Percentiles rank a stretch among this genome's conserved stretches.
phyloP scores from a whole-genome alignment of 2,113 vertebrate genomes.

The Neodontobutis hainanensis region DNA sequence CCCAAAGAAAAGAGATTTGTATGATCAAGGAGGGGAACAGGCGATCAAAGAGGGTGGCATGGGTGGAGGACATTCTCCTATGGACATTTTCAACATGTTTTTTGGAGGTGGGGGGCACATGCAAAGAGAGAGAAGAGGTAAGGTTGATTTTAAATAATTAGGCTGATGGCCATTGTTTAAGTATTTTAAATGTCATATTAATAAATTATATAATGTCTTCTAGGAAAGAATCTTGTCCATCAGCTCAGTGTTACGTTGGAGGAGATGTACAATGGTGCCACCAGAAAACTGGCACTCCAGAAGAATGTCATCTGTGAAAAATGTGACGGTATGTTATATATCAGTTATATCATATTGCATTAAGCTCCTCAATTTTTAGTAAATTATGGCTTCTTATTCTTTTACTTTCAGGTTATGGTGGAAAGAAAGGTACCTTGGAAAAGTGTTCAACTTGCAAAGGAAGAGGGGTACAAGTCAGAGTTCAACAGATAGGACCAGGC shows the following conservation, averaged over 20 bases:
- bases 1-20: conserved; percentile 92
- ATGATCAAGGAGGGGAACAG: conserved; percentile 97
- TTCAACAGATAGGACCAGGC: conserved; percentile 95
- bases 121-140: conserved; percentile 94
- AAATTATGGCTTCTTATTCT: background rate
- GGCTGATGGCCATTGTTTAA: too few relatives aligned
- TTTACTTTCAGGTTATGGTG: conserved; percentile 84
- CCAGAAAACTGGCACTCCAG: conserved; percentile 93
- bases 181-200: background rate
- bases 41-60: conserved; percentile 96
- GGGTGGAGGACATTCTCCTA: conserved; percentile 87
- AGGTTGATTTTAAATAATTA: conserved; percentile 13
- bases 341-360: background rate
- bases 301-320: conserved; percentile 96
- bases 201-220: background rate
- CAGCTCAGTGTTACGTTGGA: conserved; percentile 91
- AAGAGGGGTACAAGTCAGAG: conserved; percentile 87
- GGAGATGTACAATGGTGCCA: conserved; percentile 91
- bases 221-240: conserved; percentile 96
- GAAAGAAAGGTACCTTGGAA: conserved; percentile 90
- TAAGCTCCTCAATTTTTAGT: background rate
- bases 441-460: conserved; percentile 94
- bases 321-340: conserved; percentile 86
- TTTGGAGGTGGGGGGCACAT: conserved; percentile 95
- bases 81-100: conserved; percentile 99